Evolutionary conservation across 2,113 vertebrate genomes (phyloP), one percentile per base, ranked within the genome.

Genomic region (Xiphophorus hellerii): DNA sequence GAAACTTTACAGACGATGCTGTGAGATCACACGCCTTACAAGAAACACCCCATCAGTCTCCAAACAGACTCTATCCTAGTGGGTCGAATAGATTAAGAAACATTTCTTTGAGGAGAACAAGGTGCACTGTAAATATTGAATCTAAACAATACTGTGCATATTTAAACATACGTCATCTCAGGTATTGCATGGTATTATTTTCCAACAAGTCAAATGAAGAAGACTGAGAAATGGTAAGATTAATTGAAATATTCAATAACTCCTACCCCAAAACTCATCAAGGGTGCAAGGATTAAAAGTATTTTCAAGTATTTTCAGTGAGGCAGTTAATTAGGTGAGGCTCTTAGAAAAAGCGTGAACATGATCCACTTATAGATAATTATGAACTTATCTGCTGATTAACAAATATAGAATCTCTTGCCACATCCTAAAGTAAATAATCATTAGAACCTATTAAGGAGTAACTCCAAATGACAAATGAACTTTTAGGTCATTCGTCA

Each of bases 341-440:
- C 30, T 35, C 13, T 35, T 60, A 7, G 14, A 60, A n/a, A 39
- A 5, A 35, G 51, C 31, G 20, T 8, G 25, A 25, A 31, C 51
- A 71, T 61, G 54, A 60, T 61, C 31, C 54, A 35, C 31, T 37
- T 37, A 61, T 35, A n/a, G 54, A 71, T 71, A 27, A 60, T 60
- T 60, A 71, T 37, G 31, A 28, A 37, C 54, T n/a, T 33, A n/a
- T 54, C 20, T 54, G 25, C 8, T 69, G 39, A 69, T 54, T 22
- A 69, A 14, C 27, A 30, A 69, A 54, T 31, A 51, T 33, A 11
- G 15, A 25, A 51, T 54, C 14, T 54, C 44, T 29, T 22, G 20
- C 20, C 20, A 31, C 7, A 4, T 25, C 31, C 20, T 30, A 2
- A 6, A 25, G 44, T 69, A 54, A 69, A 54, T 54, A 54, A 13